Base-by-base conservation (phyloP, 2,888 invertebrate genomes). In the Cephus rjabovi region DNA sequence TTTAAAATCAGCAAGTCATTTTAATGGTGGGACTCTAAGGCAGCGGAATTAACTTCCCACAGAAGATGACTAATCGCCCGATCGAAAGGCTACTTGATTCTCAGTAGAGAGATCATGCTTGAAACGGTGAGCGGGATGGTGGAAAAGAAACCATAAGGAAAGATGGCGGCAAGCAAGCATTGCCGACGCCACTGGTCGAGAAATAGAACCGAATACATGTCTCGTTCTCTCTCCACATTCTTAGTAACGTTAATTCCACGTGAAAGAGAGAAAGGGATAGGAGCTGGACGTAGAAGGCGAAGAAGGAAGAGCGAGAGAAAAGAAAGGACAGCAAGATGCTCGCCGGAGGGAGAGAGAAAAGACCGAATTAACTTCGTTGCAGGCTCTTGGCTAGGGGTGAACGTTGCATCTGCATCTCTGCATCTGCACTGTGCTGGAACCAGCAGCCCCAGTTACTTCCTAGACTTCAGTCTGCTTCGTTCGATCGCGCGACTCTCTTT, bases 191-290 rank as follows among this genome's bases (percentile, higher is more conserved):
- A 85, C 82, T 80, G 80, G 79, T 81, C 85, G 85, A 88, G 86
- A 89, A 88, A 88, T 88, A 89, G 88, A 88, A 86, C 83, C 83
- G 80, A 85, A 83, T 84, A 85, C 81, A 83, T 77, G 69, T 75
- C 79, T 78, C 76, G 71, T 69, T 75, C 79, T 80, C 79, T 78
- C 76, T 75, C 75, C 80, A 83, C 86, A 87, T 86, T 87, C 85
- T 84, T 83, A 85, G 85, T 82, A 83, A 84, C 83, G 81, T 75
- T 75, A 75, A 77, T 84, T 82, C 79, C 71, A 79, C 77, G 80
- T 77, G 75, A 78, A 78, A 71, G 82, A 79, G 76, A 69, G 71
- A 68, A 35, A 75, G 79, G 79, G 80, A 83, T 79, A 79, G 81
- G 83, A 77, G 70, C 74, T 78, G 34, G 34, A 69, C 69, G 81